phyloP scores from a whole-genome alignment of 2,113 vertebrate genomes.

The Sitta europaea region DNA sequence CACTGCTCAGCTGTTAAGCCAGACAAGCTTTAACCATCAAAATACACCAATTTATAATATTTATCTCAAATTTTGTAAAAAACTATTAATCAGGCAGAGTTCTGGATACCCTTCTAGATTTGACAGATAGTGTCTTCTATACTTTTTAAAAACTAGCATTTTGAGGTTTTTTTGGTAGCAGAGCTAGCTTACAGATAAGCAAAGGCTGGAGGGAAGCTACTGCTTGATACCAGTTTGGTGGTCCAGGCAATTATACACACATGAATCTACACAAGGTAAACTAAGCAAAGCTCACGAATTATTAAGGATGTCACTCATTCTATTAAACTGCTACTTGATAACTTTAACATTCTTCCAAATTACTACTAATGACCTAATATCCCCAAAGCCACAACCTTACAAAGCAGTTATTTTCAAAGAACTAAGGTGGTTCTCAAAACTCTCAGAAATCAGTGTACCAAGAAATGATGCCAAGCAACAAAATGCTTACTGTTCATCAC shows the following conservation, averaged over 20 bases:
- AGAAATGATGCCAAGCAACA: not conserved
- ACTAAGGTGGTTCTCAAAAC: not conserved
- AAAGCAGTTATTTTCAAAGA: not conserved
- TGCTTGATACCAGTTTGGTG: not conserved
- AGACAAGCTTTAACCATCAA: not conserved
- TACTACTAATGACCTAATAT: not conserved
- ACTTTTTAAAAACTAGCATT: not conserved
- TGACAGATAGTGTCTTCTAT: not conserved
- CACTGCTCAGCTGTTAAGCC: not conserved
- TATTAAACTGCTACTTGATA: not conserved
- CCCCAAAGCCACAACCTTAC: not conserved
- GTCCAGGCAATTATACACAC: not conserved
- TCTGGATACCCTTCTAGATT: not conserved
- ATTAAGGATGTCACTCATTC: not conserved
- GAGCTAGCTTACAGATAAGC: not conserved
- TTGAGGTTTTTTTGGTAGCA: not conserved
- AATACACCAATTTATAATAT: not conserved
- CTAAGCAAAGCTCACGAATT: not conserved
- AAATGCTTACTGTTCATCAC: not conserved
- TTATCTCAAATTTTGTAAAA: not conserved
- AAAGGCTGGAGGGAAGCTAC: not conserved
- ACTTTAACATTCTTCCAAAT: not conserved
- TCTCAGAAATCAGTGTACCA: not conserved
- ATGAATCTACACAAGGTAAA: not conserved
- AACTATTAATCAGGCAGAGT: not conserved